phyloP scores from a whole-genome alignment of 2,797 vertebrate species.

The Myotis vivesi region DNA sequence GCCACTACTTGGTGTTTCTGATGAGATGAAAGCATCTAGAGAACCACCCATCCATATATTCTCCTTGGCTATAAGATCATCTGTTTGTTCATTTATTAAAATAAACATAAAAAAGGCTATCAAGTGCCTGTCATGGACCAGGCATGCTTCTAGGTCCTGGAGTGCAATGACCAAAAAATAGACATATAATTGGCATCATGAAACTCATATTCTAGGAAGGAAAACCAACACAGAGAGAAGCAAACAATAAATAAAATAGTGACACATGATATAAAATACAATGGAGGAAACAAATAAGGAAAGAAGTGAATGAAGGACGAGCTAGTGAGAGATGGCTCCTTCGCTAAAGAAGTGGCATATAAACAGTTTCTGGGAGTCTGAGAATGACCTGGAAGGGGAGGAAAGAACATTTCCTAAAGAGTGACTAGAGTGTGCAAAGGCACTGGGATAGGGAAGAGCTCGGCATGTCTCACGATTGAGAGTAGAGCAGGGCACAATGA shows the following conservation, averaged over 20 bases:
- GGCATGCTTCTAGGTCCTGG: neutral
- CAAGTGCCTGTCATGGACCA: neutral
- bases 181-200: neutral
- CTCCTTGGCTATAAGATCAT: neutral
- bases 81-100: neutral
- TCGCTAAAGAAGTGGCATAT: neutral
- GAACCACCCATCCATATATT: neutral
- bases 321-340: neutral
- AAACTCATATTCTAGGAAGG: neutral
- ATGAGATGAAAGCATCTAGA: neutral
- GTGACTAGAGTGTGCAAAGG: neutral
- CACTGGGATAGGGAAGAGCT: neutral
- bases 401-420: neutral
- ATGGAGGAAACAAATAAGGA: neutral
- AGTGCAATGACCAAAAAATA: neutral
- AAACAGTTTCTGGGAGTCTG: neutral
- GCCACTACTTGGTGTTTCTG: neutral
- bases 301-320: neutral
- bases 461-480: neutral
- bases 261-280: neutral
- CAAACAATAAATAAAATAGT: neutral
- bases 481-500: neutral
- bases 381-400: neutral
- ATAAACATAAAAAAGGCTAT: neutral
- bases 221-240: neutral